These are phyloP conservation scores for Corydoras maculifer DNA, from an alignment of 2,113 vertebrate genomes.

Conservation along the genomic window DNA sequence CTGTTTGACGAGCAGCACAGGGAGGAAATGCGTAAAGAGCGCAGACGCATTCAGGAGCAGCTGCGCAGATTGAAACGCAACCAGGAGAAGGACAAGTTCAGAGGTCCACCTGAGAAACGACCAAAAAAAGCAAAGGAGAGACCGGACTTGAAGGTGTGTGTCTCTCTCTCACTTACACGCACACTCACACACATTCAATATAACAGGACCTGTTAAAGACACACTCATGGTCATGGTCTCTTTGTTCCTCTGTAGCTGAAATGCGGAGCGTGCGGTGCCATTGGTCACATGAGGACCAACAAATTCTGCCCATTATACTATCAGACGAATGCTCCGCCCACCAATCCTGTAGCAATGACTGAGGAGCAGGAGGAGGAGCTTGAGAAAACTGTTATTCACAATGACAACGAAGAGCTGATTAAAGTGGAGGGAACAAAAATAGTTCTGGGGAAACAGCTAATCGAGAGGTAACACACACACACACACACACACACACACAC, in stretches of 20 bases:
- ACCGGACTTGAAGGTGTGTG: conserved; percentile 87
- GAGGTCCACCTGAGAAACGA: conserved; percentile 94
- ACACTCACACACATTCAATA: too few species aligned
- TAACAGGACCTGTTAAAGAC: too few species aligned
- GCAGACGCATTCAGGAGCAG: conserved; percentile 91
- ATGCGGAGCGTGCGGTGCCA: conserved; percentile 94
- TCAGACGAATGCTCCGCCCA: conserved; percentile 95
- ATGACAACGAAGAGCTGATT: conserved; percentile 96
- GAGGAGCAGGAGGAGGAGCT: conserved; percentile 98
- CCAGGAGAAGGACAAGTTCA: conserved; percentile 93
- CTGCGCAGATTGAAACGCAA: conserved; percentile 88
- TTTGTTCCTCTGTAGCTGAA: conserved; percentile 71
- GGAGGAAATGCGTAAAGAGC: conserved; percentile 97
- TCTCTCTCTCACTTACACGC: not conserved
- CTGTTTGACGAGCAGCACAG: conserved; percentile 94
- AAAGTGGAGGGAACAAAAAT: conserved; percentile 99
- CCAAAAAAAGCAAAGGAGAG: conserved; percentile 95
- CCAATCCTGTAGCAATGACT: conserved; percentile 97
- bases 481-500: not conserved
- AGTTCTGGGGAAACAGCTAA: conserved; percentile 93
- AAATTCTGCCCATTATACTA: conserved; percentile 98
- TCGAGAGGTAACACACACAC: conserved; percentile 79
- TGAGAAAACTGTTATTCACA: conserved; percentile 96
- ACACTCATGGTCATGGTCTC: not conserved
- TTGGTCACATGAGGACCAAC: conserved; percentile 98